Base-by-base conservation (phyloP, 2,113 vertebrate genomes). In the Syngnathus floridae region DNA sequence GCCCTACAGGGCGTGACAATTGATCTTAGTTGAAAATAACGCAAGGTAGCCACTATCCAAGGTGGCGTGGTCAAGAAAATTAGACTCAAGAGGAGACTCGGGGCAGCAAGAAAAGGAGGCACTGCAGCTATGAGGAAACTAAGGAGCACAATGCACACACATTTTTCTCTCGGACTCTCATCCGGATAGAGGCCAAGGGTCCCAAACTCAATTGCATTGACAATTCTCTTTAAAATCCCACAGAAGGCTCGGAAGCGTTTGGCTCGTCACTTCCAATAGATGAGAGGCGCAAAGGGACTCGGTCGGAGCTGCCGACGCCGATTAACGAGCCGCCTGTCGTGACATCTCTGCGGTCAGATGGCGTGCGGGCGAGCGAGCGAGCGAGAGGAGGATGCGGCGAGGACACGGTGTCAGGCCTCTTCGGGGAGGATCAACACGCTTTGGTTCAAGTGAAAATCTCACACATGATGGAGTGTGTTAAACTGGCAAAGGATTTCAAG, bases 381-480 rank as follows among this genome's bases (percentile, higher is more conserved):
- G 51, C 21, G 10, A 31, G 51, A 8, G 10, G 21, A 54, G 22
- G 54, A 56, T 31, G 26, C 26, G 54, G 13, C 54, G 54, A 56
- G 54, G 54, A 56, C 54, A 35, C 26, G 13, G 54, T 56, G 54
- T 56, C 54, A 35, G 5, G 54, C 54, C 54, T 56, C 54, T 56
- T 2, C 12, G 17, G 13, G 54, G 51, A 54, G 51, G 51, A 54
- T 56, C 54, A 56, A 35, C 54, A 26, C 48, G 48, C 7, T 51
- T 51, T n/a, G 19, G 48, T 56, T 56, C 54, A 56, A 56, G 54
- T 56, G 54, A 56, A 35, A 56, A 56, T 35, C 26, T 56, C 54
- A 35, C 54, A 55, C 52, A 35, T 17, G 26, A 8, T 21, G 19
- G 48, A 35, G 5, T 14, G 26, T 7, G 21, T 1, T 22, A 21